These are phyloP conservation scores for Dynastes grantii DNA, from an alignment of 2,888 invertebrate species.

Conservation along the genomic window DNA sequence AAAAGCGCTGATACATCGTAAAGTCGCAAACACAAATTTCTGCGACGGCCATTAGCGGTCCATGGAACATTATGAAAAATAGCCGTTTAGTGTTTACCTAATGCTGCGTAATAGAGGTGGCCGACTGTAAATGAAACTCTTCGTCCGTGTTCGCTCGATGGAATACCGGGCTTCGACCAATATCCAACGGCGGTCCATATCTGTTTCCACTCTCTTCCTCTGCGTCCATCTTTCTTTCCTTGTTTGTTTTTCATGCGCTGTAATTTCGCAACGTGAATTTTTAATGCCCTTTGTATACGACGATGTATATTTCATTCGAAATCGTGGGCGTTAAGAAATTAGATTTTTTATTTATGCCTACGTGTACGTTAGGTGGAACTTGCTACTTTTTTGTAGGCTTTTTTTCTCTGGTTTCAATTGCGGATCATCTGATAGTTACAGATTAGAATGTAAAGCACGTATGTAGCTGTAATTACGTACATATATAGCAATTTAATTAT, in stretches of 20 bases:
- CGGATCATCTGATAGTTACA: too few species aligned
- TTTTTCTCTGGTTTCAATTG: not conserved
- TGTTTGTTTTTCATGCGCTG: constrained; percentile 9
- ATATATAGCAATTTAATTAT: too few species aligned
- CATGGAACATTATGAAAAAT: constrained; percentile 47
- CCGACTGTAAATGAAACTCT: constrained; percentile 30
- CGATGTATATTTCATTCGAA: constrained; percentile 17
- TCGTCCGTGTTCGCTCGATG: not conserved
- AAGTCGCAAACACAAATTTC: constrained; percentile 32
- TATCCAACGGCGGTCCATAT: too few species aligned
- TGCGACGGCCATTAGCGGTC: constrained; percentile 37
- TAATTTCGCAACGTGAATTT: constrained; percentile 31
- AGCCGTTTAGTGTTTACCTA: constrained; percentile 41
- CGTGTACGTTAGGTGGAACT: not conserved
- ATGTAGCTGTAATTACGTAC: too few species aligned
- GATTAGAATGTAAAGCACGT: too few species aligned
- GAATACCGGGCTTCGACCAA: not conserved
- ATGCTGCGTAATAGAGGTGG: constrained; percentile 36
- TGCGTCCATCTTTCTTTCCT: not conserved
- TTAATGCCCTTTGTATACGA: constrained; percentile 22
- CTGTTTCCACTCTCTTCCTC: not conserved
- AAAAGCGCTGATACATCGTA: not conserved
- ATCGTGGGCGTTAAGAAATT: constrained; percentile 34
- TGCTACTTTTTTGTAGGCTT: not conserved
- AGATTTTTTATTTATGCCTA: constrained; percentile 32